Evolutionary conservation across 2,797 vertebrate genomes (phyloP).

Genomic region (Gouania willdenowi): DNA sequence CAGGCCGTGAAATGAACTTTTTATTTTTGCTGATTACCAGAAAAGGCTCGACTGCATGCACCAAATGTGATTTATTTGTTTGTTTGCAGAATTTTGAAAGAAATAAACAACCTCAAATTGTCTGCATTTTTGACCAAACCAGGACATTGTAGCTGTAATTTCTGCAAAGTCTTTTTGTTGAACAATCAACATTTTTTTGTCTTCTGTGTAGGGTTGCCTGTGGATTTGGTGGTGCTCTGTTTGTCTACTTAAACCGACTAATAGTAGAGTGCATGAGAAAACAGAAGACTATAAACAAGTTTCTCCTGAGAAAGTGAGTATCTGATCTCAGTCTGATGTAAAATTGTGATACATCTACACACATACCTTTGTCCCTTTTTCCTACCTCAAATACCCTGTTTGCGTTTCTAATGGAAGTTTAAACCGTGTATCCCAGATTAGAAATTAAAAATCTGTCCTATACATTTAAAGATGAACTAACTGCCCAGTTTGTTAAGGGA

Average conservation of each 20-base stretch:
- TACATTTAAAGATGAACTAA: too few species aligned
- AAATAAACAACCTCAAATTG: too few species aligned
- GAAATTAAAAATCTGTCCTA: too few species aligned
- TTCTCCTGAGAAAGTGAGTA: constrained; percentile 95
- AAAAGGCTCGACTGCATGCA: constrained; percentile 3
- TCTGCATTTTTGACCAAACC: too few species aligned
- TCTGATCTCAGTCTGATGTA: background rate
- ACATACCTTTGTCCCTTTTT: too few species aligned
- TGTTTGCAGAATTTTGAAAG: too few species aligned
- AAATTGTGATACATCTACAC: constrained; percentile 27
- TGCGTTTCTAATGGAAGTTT: too few species aligned
- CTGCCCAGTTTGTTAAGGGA: too few species aligned
- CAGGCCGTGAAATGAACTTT: constrained; percentile 40
- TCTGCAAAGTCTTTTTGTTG: background rate
- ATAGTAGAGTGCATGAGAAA: constrained; percentile 98
- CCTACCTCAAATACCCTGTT: too few species aligned
- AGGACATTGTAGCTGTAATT: too few species aligned
- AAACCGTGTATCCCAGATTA: too few species aligned
- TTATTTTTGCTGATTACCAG: constrained; percentile 32
- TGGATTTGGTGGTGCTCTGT: constrained; percentile 92
- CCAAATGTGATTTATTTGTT: constrained; percentile 15
- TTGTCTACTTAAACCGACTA: constrained; percentile 95
- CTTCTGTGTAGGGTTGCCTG: constrained; percentile 83
- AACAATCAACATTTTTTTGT: too few species aligned
- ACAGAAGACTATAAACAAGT: constrained; percentile 96